Conservation (phyloP, 2,797 vertebrate species). For the Champsocephalus esox region DNA sequence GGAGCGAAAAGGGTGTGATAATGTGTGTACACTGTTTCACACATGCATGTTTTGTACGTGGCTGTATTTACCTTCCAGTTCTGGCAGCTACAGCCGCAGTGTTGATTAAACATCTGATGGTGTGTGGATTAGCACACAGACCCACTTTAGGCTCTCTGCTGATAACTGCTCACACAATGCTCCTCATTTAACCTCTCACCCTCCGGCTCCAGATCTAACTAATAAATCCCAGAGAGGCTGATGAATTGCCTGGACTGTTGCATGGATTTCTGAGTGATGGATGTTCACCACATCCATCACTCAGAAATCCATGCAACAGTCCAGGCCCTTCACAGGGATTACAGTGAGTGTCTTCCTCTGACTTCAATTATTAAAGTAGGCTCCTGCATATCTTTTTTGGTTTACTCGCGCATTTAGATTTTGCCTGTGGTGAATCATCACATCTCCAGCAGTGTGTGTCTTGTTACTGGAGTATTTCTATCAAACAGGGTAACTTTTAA, state of each 20-base stretch:
- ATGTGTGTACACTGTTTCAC: slow-evolving; percentile 6
- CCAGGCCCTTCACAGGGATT: slow-evolving; percentile 57
- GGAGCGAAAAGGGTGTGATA: no score
- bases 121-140: slow-evolving; percentile 51
- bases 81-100: slow-evolving; percentile 25
- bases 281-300: slow-evolving; percentile 16
- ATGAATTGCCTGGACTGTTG: slow-evolving; percentile 64
- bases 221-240: slow-evolving; percentile 78
- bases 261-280: slow-evolving; percentile 63
- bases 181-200: slow-evolving; percentile 75
- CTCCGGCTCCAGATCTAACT: slow-evolving; percentile 64
- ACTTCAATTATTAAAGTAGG: slow-evolving; percentile 74
- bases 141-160: slow-evolving; percentile 56
- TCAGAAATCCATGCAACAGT: no score
- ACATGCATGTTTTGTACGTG: slow-evolving; percentile 46
- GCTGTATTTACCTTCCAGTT: slow-evolving; percentile 54
- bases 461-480: slow-evolving; percentile 10
- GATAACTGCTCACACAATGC: slow-evolving; percentile 70
- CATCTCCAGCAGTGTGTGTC: slow-evolving; percentile 25
- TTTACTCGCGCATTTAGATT: slow-evolving; percentile 15
- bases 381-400: slow-evolving; percentile 54
- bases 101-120: slow-evolving; percentile 60
- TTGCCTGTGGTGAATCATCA: slow-evolving; percentile 38
- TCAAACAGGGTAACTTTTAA: slow-evolving; percentile 22
- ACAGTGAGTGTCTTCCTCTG: slow-evolving; percentile 59